Base-by-base conservation (phyloP, 2,797 vertebrate species). In the Erpetoichthys calabaricus region DNA sequence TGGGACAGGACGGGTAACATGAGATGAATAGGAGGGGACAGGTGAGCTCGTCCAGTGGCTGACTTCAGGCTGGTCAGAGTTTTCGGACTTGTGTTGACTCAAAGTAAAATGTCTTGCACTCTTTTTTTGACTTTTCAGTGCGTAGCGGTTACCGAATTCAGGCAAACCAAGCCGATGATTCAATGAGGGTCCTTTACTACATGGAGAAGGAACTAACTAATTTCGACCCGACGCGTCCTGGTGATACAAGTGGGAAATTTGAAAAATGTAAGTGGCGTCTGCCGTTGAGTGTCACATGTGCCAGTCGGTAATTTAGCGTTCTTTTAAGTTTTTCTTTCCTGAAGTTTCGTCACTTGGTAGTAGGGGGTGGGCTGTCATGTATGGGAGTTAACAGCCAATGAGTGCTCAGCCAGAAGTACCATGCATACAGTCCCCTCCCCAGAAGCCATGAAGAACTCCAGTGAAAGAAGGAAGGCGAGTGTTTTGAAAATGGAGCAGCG, bases 111-210 rank as follows among this genome's bases (percentile, higher is more conserved):
- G n/a, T 49, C n/a, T 49, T 49, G n/a, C 47, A 42, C 25, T 52
- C 3, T 47, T 42, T 6, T 56, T n/a, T n/a, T 49, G n/a, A 49
- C 47, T 2, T 7, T 55, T 7, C 60, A 86, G 87, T 84, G 44
- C 89, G 90, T 8, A 95, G 88, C 58, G 92, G 92, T 3, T 93
- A 90, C 62, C 87, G 91, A 53, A 90, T 95, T 66, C 91, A 92
- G 66, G 92, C 92, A 56, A 88, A 81, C 65, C 87, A 89, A 7
- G 81, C 86, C n/a, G 90, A 91, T 1, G 90, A 92, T 56, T 91
- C 91, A 53, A 94, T 91, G 46, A 77, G 89, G 8, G 90, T 92
- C 51, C 81, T 93, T 47, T 92, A 93, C 68, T 95, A 95, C 51
- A 89, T 93, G 91, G 92, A 95, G 71, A 80, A 79, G 59, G 90